Conservation (phyloP, 1,140 invertebrate genomes). For the Drosophila varians region DNA sequence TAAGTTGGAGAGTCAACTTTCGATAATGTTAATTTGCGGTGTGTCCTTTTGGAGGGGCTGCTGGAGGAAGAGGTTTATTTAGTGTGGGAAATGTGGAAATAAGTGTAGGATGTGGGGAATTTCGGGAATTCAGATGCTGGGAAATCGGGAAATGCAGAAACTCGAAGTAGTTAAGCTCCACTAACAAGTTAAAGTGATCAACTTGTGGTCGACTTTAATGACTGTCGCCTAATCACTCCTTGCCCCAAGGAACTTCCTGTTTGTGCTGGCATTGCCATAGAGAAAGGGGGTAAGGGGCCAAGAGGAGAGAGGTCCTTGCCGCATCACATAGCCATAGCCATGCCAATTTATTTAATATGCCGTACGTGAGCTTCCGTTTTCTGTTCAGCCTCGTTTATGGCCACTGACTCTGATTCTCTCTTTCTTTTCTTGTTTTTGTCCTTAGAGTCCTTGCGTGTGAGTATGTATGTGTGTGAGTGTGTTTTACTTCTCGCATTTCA, state of each 20-base stretch:
- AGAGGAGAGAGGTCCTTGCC: slow-evolving; percentile 26
- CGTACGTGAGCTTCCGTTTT: slow-evolving; percentile 68
- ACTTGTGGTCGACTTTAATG: slow-evolving; percentile 29
- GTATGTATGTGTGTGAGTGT: slow-evolving; percentile 10
- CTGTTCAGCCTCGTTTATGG: slow-evolving; percentile 35
- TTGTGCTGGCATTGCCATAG: too few species aligned
- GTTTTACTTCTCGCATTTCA: slow-evolving; percentile 44
- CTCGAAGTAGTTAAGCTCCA: slow-evolving; percentile 13
- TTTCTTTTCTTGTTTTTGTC: neutral
- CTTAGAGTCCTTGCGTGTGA: neutral
- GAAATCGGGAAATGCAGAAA: slow-evolving; percentile 3
- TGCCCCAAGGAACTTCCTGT: slow-evolving; percentile 15
- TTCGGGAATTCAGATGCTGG: neutral
- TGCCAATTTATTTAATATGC: slow-evolving; percentile 82
- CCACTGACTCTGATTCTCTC: slow-evolving; percentile 21
- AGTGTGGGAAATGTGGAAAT: neutral
- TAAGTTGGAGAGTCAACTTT: slow-evolving; percentile 6
- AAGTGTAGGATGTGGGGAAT: neutral
- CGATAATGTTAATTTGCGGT: slow-evolving; percentile 24
- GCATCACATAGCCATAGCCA: slow-evolving; percentile 63
- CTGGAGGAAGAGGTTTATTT: neutral
- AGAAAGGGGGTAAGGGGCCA: neutral
- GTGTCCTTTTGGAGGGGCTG: neutral
- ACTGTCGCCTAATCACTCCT: slow-evolving; percentile 37
- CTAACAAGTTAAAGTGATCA: slow-evolving; percentile 29